A percentile compares a stretch with the other conserved stretches of the same genome.
Evolutionary conservation across 2,113 vertebrate species (phyloP).

Genomic region (Chionomys nivalis): DNA sequence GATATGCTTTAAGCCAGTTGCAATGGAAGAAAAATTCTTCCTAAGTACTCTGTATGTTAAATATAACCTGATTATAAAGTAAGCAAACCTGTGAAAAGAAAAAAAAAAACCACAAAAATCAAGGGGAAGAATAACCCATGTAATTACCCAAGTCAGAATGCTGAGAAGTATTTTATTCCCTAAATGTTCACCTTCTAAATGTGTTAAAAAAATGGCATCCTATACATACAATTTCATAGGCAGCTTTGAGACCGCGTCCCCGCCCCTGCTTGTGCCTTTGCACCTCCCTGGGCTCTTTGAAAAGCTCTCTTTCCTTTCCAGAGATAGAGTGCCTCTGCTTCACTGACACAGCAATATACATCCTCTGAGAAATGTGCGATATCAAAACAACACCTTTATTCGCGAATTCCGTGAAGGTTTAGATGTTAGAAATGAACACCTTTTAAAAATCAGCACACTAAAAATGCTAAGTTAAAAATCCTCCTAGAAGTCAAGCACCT

Average conservation of each 20-base stretch:
- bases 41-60: neutral
- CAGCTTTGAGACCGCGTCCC: neutral
- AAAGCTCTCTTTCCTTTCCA: neutral
- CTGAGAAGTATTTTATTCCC: conserved; percentile 24
- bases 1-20: neutral
- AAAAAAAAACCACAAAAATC: neutral
- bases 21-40: neutral
- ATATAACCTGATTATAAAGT: conserved; percentile 27
- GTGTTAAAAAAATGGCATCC: neutral
- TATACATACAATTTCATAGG: neutral
- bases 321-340: neutral
- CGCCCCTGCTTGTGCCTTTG: neutral
- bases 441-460: neutral
- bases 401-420: neutral
- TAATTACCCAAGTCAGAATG: neutral
- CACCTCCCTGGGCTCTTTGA: conserved; percentile 9
- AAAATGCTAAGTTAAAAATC: neutral
- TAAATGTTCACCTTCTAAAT: neutral
- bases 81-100: neutral
- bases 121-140: neutral
- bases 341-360: neutral
- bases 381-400: neutral
- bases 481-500: neutral
- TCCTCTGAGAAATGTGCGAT: neutral
- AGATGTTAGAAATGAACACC: neutral